Conservation (phyloP, 2,113 vertebrate species). For the Bubo bubo region DNA sequence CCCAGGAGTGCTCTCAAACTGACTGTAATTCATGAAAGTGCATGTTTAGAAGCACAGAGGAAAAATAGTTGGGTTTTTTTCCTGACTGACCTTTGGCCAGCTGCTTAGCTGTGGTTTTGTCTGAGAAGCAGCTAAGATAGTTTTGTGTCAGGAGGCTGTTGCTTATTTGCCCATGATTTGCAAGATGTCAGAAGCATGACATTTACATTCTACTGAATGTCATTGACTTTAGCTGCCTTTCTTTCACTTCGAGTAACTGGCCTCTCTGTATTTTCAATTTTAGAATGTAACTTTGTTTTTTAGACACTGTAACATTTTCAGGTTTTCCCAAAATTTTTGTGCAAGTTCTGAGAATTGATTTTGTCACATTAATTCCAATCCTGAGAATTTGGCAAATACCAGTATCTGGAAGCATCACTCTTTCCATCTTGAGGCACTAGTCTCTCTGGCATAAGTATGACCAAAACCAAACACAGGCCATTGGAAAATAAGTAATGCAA, state of each 20-base stretch:
- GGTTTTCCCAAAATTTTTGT: neutral
- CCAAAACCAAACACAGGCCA: neutral
- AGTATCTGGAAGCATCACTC: neutral
- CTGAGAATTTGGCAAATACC: neutral
- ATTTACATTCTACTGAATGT: neutral
- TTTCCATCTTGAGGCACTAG: neutral
- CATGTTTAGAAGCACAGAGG: neutral
- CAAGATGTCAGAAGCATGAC: neutral
- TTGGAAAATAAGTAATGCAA: neutral
- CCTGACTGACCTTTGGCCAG: neutral
- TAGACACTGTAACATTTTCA: neutral
- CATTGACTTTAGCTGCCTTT: neutral
- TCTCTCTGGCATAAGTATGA: neutral
- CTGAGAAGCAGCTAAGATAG: neutral
- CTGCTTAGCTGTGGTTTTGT: neutral
- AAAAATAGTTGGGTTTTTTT: neutral
- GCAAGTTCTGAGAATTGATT: neutral
- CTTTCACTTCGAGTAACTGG: neutral
- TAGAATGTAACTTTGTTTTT: neutral
- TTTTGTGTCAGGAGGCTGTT: neutral
- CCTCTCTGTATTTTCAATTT: neutral
- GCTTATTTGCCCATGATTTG: neutral
- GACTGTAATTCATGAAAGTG: rapidly evolving
- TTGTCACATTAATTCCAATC: neutral
- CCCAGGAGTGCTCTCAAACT: neutral